Conservation (phyloP, 1,140 invertebrate genomes). For the Bombus huntii region DNA sequence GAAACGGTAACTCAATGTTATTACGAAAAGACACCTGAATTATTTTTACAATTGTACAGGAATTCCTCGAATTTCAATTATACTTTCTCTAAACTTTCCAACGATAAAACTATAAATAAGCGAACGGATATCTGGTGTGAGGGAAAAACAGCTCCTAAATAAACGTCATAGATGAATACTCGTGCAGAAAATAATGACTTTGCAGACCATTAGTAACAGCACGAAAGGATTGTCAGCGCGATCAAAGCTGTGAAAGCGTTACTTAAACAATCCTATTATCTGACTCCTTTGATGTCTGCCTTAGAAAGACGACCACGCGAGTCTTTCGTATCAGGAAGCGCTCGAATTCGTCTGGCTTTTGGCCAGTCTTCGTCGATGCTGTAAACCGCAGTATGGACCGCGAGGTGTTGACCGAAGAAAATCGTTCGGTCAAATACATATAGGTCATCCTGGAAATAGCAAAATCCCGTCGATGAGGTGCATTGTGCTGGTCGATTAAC, state of each 20-base stretch:
- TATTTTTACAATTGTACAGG: no score
- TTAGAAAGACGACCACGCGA: neutral
- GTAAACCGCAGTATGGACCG: slow-evolving; percentile 6
- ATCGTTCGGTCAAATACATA: slow-evolving; percentile 56
- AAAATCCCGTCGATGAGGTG: slow-evolving; percentile 53
- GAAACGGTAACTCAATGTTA: no score
- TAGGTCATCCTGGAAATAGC: slow-evolving; percentile 68
- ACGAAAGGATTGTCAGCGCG: slow-evolving; percentile 1
- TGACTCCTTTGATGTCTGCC: slow-evolving; percentile 29
- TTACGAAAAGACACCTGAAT: no score
- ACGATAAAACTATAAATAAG: neutral
- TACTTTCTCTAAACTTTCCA: neutral
- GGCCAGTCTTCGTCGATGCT: slow-evolving; percentile 24
- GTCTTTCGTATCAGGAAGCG: slow-evolving; percentile 7
- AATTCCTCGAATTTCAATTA: neutral
- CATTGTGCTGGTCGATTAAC: slow-evolving; percentile 60
- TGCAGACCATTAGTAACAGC: slow-evolving; percentile 21
- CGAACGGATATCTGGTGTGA: neutral
- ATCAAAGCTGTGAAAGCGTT: slow-evolving; percentile 30
- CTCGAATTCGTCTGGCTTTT: slow-evolving; percentile 31
- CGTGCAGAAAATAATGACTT: slow-evolving; percentile 22
- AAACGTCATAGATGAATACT: neutral
- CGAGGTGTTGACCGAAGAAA: slow-evolving; percentile 46
- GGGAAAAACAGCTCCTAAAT: neutral
- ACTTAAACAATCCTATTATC: slow-evolving; percentile 49